Conservation (phyloP, 2,113 vertebrate species). For the Diadophis punctatus region DNA sequence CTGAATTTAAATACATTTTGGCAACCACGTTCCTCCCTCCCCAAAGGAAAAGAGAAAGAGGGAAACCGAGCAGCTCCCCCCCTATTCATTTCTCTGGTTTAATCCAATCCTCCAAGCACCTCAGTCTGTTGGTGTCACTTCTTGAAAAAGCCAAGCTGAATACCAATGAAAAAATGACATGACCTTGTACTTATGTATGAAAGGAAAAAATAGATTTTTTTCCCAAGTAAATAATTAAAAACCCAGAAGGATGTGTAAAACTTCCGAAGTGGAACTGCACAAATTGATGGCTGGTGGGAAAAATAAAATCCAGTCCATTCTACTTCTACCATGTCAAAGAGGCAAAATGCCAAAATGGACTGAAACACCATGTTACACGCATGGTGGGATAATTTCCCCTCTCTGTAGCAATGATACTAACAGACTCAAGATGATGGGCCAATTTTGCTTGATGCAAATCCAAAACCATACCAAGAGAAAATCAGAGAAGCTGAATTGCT, state of each 20-base stretch:
- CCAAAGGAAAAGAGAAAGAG: neutral
- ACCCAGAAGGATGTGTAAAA: neutral
- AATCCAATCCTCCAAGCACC: neutral
- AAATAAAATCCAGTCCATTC: constrained; percentile 3
- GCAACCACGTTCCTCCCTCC: no score
- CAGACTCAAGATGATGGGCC: neutral
- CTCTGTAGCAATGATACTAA: constrained; percentile 8
- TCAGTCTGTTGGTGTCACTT: neutral
- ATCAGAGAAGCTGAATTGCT: neutral
- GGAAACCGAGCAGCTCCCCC: neutral
- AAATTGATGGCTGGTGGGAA: neutral
- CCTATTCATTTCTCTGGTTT: neutral
- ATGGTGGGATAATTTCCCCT: constrained; percentile 1
- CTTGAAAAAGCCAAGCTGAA: neutral
- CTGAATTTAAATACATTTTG: neutral
- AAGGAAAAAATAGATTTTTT: neutral
- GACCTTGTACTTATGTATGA: neutral
- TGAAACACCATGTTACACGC: constrained; percentile 5
- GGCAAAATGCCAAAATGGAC: neutral
- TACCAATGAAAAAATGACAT: neutral
- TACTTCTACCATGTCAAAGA: constrained; percentile 12
- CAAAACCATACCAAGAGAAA: neutral
- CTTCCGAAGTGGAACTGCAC: neutral
- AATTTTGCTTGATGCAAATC: neutral
- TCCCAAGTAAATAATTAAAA: constrained; percentile 4